Conservation (phyloP, 2,888 invertebrate genomes). For the Nomada fabriciana region DNA sequence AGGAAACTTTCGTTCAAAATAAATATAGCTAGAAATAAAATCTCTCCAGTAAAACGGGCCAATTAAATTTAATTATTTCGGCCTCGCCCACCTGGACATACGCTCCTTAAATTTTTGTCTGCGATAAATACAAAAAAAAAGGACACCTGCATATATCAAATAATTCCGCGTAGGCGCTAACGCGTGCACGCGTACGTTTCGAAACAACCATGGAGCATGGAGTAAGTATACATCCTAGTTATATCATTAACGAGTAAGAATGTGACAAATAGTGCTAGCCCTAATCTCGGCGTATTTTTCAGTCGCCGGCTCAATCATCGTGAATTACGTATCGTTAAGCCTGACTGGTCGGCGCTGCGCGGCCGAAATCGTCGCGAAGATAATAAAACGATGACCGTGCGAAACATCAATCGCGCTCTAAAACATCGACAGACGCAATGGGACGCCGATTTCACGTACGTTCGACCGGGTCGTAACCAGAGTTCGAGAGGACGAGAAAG, state of each 20-base stretch:
- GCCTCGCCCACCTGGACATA: too few species aligned
- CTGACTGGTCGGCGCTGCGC: not conserved
- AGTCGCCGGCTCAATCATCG: conserved; percentile 23
- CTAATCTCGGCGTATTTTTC: conserved; percentile 1
- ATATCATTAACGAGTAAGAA: not conserved
- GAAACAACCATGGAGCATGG: too few species aligned
- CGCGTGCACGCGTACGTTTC: too few species aligned
- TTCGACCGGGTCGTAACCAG: not conserved
- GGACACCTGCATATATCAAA: too few species aligned
- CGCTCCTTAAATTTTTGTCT: too few species aligned
- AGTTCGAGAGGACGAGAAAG: not conserved
- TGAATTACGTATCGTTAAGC: conserved; percentile 31
- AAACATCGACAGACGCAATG: not conserved
- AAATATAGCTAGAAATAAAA: too few species aligned
- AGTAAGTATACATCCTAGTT: too few species aligned
- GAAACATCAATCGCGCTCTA: not conserved
- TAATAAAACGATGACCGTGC: conserved; percentile 33
- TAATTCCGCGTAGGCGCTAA: too few species aligned
- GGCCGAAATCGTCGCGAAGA: not conserved
- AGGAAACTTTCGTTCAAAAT: too few species aligned
- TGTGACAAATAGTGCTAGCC: not conserved
- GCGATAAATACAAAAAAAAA: too few species aligned
- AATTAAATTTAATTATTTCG: too few species aligned
- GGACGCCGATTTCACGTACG: not conserved
- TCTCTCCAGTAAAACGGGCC: too few species aligned